Evolutionary conservation across 2,888 invertebrate species (phyloP).

Genomic region (Nephrotoma appendiculata): DNA sequence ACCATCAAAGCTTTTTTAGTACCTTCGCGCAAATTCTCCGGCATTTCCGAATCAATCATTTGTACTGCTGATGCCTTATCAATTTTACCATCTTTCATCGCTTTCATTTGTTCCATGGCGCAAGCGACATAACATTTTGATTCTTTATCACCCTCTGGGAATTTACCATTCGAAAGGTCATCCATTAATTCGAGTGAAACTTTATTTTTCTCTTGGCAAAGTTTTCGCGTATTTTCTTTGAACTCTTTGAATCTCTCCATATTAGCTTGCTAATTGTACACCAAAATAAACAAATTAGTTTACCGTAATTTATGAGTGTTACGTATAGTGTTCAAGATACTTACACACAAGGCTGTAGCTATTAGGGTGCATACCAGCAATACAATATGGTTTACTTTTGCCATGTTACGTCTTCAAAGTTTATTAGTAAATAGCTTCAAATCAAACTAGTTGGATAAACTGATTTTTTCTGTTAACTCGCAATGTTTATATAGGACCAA

Average conservation of each 20-base stretch:
- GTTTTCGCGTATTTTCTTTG: neutral
- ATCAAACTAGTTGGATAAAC: neutral
- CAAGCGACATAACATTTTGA: neutral
- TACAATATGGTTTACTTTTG: neutral
- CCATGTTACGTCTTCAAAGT: neutral
- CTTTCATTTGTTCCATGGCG: neutral
- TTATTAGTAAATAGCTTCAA: neutral
- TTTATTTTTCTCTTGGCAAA: neutral
- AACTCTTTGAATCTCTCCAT: neutral
- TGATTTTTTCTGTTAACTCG: neutral
- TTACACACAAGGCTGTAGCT: neutral
- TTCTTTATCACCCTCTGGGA: neutral
- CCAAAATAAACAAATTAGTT: neutral
- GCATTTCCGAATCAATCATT: neutral
- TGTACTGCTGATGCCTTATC: neutral
- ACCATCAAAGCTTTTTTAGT: neutral
- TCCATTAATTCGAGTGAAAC: neutral
- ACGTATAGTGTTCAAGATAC: neutral
- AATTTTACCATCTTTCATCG: neutral
- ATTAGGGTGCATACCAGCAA: neutral
- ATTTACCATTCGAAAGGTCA: neutral
- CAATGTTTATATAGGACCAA: neutral
- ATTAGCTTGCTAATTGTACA: neutral
- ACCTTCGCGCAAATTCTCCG: neutral
- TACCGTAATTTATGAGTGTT: neutral